Evolutionary conservation across 2,113 vertebrate genomes (phyloP).

Genomic region (Eptesicus fuscus): DNA sequence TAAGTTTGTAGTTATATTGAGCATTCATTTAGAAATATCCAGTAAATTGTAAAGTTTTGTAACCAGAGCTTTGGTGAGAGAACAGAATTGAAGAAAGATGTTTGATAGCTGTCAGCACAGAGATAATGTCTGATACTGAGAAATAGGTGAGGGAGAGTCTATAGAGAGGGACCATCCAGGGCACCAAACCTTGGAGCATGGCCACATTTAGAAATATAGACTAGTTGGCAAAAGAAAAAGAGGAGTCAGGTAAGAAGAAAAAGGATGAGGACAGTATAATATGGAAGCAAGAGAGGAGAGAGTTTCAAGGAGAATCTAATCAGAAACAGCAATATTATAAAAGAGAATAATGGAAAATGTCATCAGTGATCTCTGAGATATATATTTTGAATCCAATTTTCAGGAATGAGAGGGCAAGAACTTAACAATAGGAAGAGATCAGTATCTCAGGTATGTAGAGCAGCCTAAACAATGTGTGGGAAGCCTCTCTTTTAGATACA

Average conservation of each 20-base stretch:
- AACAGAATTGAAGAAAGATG: not conserved
- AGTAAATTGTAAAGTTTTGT: not conserved
- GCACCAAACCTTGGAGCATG: not conserved
- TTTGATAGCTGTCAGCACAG: not conserved
- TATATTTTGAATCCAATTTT: not conserved
- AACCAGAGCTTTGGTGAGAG: not conserved
- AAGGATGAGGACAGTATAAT: not conserved
- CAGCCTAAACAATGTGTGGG: not conserved
- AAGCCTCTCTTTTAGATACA: not conserved
- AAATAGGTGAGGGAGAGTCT: not conserved
- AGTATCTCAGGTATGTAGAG: not conserved
- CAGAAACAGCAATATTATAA: not conserved
- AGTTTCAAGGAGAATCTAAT: not conserved
- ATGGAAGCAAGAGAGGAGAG: not conserved
- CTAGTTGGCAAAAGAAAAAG: not conserved
- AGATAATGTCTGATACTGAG: not conserved
- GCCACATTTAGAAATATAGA: not conserved
- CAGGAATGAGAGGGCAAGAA: not conserved
- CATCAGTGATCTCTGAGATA: not conserved
- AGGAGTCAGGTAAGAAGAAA: not conserved
- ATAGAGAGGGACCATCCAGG: not conserved
- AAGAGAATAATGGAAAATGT: not conserved
- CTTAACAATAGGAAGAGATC: not conserved
- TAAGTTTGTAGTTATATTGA: not conserved
- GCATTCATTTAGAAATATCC: conserved; percentile 6